Conservation (phyloP, 2,888 invertebrate genomes). For the Microctonus brassicae region DNA sequence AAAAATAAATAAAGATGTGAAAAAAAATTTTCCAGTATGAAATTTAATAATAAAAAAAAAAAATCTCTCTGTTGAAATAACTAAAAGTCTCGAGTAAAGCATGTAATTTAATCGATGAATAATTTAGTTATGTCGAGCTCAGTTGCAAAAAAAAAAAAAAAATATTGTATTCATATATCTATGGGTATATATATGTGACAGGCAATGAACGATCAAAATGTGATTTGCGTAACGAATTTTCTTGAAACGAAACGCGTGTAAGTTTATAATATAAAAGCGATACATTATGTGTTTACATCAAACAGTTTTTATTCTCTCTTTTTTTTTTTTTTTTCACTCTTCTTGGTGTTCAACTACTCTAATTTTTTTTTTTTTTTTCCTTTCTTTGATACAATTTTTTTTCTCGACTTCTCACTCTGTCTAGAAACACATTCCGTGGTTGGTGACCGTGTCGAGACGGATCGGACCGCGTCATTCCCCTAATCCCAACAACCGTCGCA, state of each 20-base stretch:
- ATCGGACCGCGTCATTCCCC: slow-evolving; percentile 11
- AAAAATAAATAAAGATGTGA: too few relatives aligned
- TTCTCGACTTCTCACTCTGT: slow-evolving; percentile 20
- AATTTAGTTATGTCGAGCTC: too few relatives aligned
- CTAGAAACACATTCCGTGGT: slow-evolving; percentile 12
- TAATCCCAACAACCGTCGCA: slow-evolving; percentile 9
- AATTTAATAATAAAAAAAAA: too few relatives aligned
- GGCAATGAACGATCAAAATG: background rate
- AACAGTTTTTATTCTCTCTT: slow-evolving; percentile 34
- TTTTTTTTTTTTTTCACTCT: slow-evolving; percentile 19
- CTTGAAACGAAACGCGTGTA: background rate
- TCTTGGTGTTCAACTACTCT: slow-evolving; percentile 5
- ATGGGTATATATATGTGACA: background rate
- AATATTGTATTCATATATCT: background rate
- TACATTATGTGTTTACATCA: slow-evolving; percentile 13
- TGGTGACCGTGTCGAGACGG: slow-evolving; percentile 13
- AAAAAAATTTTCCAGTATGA: too few relatives aligned
- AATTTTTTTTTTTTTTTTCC: background rate
- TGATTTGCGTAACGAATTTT: background rate
- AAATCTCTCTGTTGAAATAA: too few relatives aligned
- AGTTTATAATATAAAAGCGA: slow-evolving; percentile 41
- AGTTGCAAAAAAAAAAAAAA: background rate
- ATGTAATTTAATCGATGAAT: too few relatives aligned
- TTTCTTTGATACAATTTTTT: background rate
- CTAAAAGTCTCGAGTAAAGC: too few relatives aligned